These are phyloP conservation scores for Tretioscincus oriximinensis DNA, from an alignment of 2,113 vertebrate species.

Conservation along the genomic window DNA sequence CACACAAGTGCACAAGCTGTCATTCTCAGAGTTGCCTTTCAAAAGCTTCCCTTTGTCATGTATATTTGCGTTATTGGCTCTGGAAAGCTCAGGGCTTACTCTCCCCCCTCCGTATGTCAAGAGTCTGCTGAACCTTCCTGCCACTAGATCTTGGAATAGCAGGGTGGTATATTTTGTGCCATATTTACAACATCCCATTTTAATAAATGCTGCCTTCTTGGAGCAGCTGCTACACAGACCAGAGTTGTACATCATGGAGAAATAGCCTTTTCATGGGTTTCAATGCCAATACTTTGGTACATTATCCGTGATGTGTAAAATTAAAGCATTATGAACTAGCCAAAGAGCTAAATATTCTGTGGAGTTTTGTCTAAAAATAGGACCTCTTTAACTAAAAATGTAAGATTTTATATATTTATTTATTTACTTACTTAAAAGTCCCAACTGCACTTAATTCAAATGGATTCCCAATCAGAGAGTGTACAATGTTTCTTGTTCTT, in stretches of 20 bases:
- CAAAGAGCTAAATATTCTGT: not conserved
- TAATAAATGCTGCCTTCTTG: constrained; percentile 54
- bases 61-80: constrained; percentile 41
- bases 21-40: constrained; percentile 30
- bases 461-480: too few relatives aligned
- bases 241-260: constrained; percentile 52
- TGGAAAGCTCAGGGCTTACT: constrained; percentile 55
- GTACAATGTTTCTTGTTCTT: too few relatives aligned
- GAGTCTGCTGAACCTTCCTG: constrained; percentile 55
- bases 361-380: constrained; percentile 21
- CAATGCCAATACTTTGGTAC: constrained; percentile 34
- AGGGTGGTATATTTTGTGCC: constrained; percentile 39
- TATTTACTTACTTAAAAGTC: too few relatives aligned
- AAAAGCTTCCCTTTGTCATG: constrained; percentile 47
- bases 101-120: constrained; percentile 57
- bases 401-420: not conserved
- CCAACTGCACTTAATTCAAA: too few relatives aligned
- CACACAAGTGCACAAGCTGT: constrained; percentile 9
- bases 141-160: constrained; percentile 55
- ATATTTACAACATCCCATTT: constrained; percentile 59
- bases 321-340: constrained; percentile 41
- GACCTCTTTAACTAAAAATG: not conserved
- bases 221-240: constrained; percentile 57
- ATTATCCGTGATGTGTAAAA: constrained; percentile 48
- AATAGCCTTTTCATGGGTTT: constrained; percentile 44